A percentile compares a stretch with the other conserved stretches of the same genome.
These are phyloP conservation scores for Sciurus vulgaris DNA, from an alignment of 2,797 vertebrate genomes.

Conservation along the genomic window DNA sequence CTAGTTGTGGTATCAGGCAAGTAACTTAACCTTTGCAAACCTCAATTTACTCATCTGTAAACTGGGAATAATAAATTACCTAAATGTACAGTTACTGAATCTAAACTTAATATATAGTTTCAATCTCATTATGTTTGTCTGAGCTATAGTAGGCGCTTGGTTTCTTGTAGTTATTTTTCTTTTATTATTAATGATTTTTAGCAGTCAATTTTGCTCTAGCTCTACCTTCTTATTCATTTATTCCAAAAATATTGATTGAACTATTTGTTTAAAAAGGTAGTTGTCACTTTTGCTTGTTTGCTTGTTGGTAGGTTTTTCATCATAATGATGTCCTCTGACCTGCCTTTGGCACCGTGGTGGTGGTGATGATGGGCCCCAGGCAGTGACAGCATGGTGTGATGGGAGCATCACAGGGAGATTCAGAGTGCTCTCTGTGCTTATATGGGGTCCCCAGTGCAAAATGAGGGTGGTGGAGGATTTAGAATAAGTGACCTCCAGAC, in stretches of 20 bases:
- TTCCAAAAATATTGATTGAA: constrained; percentile 36
- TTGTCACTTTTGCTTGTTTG: not conserved
- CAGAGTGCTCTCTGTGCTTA: not conserved
- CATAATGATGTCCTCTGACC: not conserved
- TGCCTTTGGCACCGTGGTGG: not conserved
- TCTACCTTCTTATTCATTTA: constrained; percentile 1
- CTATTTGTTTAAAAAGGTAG: not conserved
- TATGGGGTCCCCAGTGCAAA: fast-evolving
- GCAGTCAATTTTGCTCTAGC: not conserved
- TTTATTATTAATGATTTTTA: constrained; percentile 22
- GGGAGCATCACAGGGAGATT: fast-evolving
- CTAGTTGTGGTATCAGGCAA: not conserved
- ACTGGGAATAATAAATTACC: not conserved
- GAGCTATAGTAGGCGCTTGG: not conserved
- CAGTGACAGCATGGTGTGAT: no score
- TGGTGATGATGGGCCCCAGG: no score
- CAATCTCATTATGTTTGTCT: not conserved
- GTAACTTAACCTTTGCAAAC: constrained; percentile 3
- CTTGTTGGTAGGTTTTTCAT: not conserved
- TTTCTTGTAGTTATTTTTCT: constrained; percentile 50
- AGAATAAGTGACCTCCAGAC: not conserved
- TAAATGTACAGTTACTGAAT: not conserved
- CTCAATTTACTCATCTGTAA: constrained; percentile 36
- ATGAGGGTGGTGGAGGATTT: fast-evolving
- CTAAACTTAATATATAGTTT: constrained; percentile 17